These are phyloP conservation scores for Sula dactylatra DNA, from an alignment of 2,113 vertebrate genomes.

Conservation along the genomic window DNA sequence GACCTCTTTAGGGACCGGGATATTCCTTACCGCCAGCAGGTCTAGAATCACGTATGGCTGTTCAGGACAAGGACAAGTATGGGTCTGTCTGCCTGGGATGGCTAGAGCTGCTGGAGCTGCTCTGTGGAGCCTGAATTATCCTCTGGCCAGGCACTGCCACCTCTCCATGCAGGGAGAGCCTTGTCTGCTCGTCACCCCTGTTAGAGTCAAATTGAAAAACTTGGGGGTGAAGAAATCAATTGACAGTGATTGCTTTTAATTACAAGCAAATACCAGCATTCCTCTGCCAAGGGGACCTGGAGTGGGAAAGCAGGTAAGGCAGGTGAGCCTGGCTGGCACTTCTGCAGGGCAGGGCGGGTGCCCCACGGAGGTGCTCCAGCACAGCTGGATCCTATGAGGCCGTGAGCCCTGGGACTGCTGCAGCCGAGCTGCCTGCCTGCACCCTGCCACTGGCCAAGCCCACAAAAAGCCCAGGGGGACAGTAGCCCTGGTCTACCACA, in stretches of 20 bases:
- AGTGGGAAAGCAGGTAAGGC: neutral
- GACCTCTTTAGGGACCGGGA: too few species aligned
- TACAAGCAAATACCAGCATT: neutral
- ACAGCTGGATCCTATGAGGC: neutral
- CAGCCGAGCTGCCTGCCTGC: neutral
- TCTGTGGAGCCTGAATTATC: neutral
- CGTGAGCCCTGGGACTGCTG: neutral
- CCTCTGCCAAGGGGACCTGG: neutral
- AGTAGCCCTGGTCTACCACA: neutral
- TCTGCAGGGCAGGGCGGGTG: neutral
- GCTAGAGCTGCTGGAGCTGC: neutral
- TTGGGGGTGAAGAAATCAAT: neutral
- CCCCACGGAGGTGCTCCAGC: neutral
- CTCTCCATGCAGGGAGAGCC: neutral
- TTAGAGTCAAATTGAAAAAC: neutral
- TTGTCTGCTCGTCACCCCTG: too few species aligned
- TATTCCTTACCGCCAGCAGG: neutral
- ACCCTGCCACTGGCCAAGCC: neutral
- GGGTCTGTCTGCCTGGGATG: neutral
- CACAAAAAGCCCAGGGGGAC: too few species aligned
- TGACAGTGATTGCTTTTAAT: neutral
- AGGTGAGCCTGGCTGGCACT: neutral
- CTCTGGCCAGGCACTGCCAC: neutral
- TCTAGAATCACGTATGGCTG: accelerated
- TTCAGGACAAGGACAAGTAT: neutral